A percentile compares a stretch with the other conserved stretches of the same genome.
Evolutionary conservation across 2,888 invertebrate genomes (phyloP).

Genomic region (Chironomus tentans): DNA sequence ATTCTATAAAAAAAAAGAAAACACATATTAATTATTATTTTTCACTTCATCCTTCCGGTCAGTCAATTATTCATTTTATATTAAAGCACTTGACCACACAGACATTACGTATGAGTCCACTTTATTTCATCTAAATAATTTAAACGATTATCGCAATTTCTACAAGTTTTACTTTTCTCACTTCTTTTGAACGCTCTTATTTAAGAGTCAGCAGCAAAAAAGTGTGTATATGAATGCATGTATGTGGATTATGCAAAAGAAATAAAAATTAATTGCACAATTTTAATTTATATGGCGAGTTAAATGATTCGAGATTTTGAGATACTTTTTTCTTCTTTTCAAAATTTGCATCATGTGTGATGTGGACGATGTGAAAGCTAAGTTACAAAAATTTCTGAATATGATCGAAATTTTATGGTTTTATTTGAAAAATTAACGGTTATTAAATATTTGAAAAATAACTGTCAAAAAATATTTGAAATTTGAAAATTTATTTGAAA

Average conservation of each 20-base stretch:
- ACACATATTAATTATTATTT: neutral
- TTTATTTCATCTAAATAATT: neutral
- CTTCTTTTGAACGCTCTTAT: constrained; percentile 12
- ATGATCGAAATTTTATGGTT: too few species aligned
- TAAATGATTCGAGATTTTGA: neutral
- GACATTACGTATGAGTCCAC: too few species aligned
- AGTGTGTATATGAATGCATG: neutral
- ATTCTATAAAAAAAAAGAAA: neutral
- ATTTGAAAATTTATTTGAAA: too few species aligned
- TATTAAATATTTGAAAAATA: too few species aligned
- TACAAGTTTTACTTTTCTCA: constrained; percentile 11
- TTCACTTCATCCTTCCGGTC: neutral
- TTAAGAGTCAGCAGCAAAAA: neutral
- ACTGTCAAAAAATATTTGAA: too few species aligned
- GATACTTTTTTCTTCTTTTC: neutral
- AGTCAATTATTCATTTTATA: neutral
- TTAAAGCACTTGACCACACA: neutral
- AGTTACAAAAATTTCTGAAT: too few species aligned
- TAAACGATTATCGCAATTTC: neutral
- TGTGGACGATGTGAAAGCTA: too few species aligned
- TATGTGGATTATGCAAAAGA: constrained; percentile 5
- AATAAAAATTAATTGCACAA: constrained; percentile 6
- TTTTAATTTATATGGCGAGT: neutral
- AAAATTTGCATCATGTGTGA: neutral
- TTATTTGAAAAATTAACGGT: too few species aligned